Evolutionary conservation across 2,797 vertebrate species (phyloP).

Genomic region (Gallinago solitaria): DNA sequence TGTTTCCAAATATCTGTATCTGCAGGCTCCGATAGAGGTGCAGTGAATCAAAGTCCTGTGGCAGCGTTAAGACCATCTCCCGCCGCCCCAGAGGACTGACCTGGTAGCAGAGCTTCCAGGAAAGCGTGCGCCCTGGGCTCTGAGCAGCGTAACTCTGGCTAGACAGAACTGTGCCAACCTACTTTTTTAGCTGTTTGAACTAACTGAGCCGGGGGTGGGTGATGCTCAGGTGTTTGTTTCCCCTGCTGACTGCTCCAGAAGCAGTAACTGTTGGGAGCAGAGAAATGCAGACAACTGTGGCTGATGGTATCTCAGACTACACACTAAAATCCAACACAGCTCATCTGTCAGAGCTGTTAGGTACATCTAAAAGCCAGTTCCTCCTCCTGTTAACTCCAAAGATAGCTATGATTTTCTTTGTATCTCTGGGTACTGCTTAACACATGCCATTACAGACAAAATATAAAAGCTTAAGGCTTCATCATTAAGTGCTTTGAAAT

Average conservation of each 20-base stretch:
- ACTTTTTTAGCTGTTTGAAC: background rate
- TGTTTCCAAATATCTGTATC: background rate
- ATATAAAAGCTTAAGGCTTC: background rate
- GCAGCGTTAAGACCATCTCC: accelerated
- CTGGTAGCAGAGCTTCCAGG: background rate
- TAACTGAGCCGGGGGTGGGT: background rate
- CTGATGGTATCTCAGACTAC: background rate
- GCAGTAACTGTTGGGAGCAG: background rate
- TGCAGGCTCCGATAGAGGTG: background rate
- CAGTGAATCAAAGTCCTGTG: background rate
- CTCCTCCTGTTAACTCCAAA: background rate
- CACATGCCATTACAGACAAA: background rate
- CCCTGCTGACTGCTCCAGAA: background rate
- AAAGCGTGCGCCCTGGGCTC: accelerated
- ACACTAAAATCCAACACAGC: background rate
- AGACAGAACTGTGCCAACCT: background rate
- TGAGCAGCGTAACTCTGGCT: background rate
- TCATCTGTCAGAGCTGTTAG: background rate
- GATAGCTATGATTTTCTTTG: background rate
- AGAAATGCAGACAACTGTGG: background rate
- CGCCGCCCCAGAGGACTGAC: background rate
- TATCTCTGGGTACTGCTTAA: background rate
- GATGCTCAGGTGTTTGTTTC: background rate
- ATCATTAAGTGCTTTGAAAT: background rate
- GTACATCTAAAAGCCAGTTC: background rate